phyloP scores from a whole-genome alignment of 2,113 vertebrate genomes.

The Morone saxatilis region DNA sequence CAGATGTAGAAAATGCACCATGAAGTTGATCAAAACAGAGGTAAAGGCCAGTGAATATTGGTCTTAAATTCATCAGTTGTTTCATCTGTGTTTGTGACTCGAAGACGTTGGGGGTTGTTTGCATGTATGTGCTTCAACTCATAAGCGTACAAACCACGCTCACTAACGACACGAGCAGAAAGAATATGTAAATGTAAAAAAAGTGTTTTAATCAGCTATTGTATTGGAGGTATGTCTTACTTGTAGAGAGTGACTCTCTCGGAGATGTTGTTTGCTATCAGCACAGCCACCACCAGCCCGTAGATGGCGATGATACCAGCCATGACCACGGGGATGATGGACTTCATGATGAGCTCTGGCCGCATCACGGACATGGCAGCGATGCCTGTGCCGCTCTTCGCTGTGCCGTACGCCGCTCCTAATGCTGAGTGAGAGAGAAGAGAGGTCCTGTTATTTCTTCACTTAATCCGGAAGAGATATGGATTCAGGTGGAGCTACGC shows the following conservation, averaged over 20 bases:
- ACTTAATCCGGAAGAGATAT: neutral
- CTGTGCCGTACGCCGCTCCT: conserved; percentile 97
- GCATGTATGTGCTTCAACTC: neutral
- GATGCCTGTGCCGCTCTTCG: conserved; percentile 98
- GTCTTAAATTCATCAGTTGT: neutral
- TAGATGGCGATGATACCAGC: conserved; percentile 99
- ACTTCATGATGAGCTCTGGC: conserved; percentile 99
- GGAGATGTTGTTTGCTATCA: conserved; percentile 95
- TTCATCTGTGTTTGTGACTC: neutral
- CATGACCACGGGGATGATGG: conserved; percentile 99
- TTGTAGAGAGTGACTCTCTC: conserved; percentile 89
- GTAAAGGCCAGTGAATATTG: neutral
- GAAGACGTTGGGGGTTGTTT: neutral
- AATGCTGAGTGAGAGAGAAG: conserved; percentile 84
- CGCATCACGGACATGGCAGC: conserved; percentile 99
- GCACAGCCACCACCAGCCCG: conserved; percentile 97
- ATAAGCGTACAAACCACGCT: neutral
- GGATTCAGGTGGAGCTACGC: neutral
- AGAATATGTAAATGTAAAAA: neutral
- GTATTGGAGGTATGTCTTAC: conserved; percentile 80
- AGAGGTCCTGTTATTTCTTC: neutral
- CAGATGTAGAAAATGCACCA: neutral
- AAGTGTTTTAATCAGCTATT: neutral
- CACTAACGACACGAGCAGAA: neutral
- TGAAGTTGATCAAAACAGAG: neutral